phyloP scores from a whole-genome alignment of 2,888 invertebrate genomes.

The Amphipyra berbera region DNA sequence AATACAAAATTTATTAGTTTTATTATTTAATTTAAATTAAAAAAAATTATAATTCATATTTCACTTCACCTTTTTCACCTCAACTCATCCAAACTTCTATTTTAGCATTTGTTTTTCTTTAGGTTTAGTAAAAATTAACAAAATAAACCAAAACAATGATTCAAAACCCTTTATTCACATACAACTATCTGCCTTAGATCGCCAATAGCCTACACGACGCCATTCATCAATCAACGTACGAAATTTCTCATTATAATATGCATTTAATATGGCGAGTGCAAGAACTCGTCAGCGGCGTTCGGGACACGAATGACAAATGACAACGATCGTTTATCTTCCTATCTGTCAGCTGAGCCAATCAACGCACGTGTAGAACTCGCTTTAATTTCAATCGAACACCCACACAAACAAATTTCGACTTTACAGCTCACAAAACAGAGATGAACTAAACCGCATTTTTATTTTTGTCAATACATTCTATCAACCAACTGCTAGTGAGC shows the following conservation, averaged over 20 bases:
- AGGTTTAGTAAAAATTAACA: too few species aligned
- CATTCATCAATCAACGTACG: slow-evolving; percentile 79
- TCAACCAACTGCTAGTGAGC: slow-evolving; percentile 68
- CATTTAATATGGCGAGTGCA: slow-evolving; percentile 85
- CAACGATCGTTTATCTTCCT: slow-evolving; percentile 86
- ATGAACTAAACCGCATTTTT: slow-evolving; percentile 37
- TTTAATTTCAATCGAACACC: slow-evolving; percentile 56
- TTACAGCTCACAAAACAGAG: slow-evolving; percentile 41
- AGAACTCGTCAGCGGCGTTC: slow-evolving; percentile 70
- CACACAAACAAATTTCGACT: slow-evolving; percentile 43
- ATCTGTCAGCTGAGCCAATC: slow-evolving; percentile 87
- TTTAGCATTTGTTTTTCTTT: too few species aligned
- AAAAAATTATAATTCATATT: too few species aligned
- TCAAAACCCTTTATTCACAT: neutral
- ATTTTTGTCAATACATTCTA: slow-evolving; percentile 57
- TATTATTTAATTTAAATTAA: too few species aligned
- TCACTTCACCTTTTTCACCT: too few species aligned
- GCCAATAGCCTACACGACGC: slow-evolving; percentile 35
- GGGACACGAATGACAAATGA: slow-evolving; percentile 86
- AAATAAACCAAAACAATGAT: too few species aligned
- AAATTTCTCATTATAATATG: slow-evolving; percentile 82
- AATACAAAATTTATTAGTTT: too few species aligned
- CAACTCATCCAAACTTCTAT: too few species aligned
- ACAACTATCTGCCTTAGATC: slow-evolving; percentile 4
- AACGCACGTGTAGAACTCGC: slow-evolving; percentile 81